phyloP scores from a whole-genome alignment of 2,797 vertebrate genomes.

The Anolis apletophallus region DNA sequence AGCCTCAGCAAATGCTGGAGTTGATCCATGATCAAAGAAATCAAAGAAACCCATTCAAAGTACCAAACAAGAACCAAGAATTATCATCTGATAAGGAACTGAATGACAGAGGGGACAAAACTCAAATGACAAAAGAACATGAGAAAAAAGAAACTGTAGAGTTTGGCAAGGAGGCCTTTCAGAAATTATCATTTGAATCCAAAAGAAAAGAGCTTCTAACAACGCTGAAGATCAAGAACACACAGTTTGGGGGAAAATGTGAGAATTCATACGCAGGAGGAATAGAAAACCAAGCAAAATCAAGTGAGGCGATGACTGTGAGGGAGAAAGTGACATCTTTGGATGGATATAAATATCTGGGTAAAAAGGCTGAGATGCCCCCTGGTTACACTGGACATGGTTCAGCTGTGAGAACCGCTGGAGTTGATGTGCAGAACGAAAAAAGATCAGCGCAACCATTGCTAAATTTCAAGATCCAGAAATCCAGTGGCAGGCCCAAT shows the following conservation, averaged over 20 bases:
- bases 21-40: conserved; percentile 63
- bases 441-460: conserved; percentile 34
- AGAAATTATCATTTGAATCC: conserved; percentile 51
- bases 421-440: conserved; percentile 6
- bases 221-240: conserved; percentile 76
- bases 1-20: conserved; percentile 5
- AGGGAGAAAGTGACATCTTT: conserved; percentile 6
- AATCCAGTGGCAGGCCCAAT: conserved; percentile 33
- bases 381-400: conserved; percentile 9
- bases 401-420: background rate
- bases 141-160: conserved; percentile 25
- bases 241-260: conserved; percentile 3
- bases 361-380: background rate
- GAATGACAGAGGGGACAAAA: conserved; percentile 48
- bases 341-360: background rate
- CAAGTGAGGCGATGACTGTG: background rate
- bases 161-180: conserved; percentile 50
- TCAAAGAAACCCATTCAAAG: conserved; percentile 91
- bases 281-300: background rate
- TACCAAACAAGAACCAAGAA: conserved; percentile 73
- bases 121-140: conserved; percentile 38
- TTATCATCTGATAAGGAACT: conserved; percentile 75
- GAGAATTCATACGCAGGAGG: conserved; percentile 22
- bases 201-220: conserved; percentile 72
- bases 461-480: conserved; percentile 22